Conservation (phyloP, 2,113 vertebrate species). For the Ancistrus triradiatus region DNA sequence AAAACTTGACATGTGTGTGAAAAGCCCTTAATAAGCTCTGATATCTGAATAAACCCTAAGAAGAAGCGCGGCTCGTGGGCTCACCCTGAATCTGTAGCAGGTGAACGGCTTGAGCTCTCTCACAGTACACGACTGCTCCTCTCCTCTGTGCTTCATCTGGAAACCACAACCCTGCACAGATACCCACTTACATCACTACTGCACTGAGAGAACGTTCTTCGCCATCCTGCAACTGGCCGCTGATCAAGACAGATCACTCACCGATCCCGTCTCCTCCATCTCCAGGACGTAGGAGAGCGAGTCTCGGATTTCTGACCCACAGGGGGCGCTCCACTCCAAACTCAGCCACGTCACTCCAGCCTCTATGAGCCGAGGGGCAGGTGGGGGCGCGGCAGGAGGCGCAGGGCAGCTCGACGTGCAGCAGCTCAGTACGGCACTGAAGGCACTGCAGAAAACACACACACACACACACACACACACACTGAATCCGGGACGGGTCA, state of each 20-base stretch:
- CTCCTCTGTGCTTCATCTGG: slow-evolving; percentile 73
- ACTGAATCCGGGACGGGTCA: no score
- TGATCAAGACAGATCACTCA: slow-evolving; percentile 61
- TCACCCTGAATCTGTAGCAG: slow-evolving; percentile 74
- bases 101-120: slow-evolving; percentile 72
- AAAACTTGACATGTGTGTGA: no score
- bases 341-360: slow-evolving; percentile 65
- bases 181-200: no score
- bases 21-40: no score
- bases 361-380: slow-evolving; percentile 54
- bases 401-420: slow-evolving; percentile 62
- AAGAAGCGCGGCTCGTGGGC: no score
- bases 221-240: no score
- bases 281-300: slow-evolving; percentile 69
- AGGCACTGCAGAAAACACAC: slow-evolving; percentile 56
- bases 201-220: no score
- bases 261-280: slow-evolving; percentile 75
- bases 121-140: slow-evolving; percentile 71
- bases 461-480: slow-evolving; percentile 8
- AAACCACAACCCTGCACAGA: slow-evolving; percentile 58
- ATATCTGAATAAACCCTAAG: no score
- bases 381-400: slow-evolving; percentile 54
- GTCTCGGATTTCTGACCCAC: slow-evolving; percentile 53
- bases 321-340: slow-evolving; percentile 65
- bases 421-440: slow-evolving; percentile 67